Evolutionary conservation across 2,797 vertebrate genomes (phyloP), one percentile per base, ranked within the genome.

Genomic region (Coregonus suidteri): DNA sequence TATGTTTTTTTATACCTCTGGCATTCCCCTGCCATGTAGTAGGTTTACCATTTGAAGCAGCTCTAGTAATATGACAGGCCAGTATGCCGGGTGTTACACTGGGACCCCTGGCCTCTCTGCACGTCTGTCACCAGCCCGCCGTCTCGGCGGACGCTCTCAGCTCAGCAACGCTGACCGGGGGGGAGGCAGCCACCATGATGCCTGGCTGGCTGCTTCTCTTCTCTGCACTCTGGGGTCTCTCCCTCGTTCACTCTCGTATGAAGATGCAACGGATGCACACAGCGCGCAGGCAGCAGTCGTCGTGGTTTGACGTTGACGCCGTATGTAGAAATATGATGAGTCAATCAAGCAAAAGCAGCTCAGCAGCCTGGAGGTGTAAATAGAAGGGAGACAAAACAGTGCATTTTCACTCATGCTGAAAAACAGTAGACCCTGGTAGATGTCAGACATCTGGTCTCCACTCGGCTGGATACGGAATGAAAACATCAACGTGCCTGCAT

Each of bases 51-150:
- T 84, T 47, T 87, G 74, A 77, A 86, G 87, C 81, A 74, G 78
- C 11, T 41, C 86, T 75, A 84, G 86, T 88, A 87, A 89, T 90
- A 85, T 91, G 86, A 92, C 83, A 85, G 89, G 88, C 88, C 90
- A 81, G 86, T 91, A 74, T 90, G 91, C 92, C 91, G 52, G 89
- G 84, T 88, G 87, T 87, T 90, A 89, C 91, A 90, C 77, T 37
- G 78, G 87, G 85, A 92, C 91, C 91, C 91, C 83, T 90, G 90
- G 90, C 91, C 91, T 91, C 87, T 90, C 87, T 85, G 86, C 86
- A 77, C 77, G 86, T 89, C 88, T 93, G 92, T 93, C 92, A 92
- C 88, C 87, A 88, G 86, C 81, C 90, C 88, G 90, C 9, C 9
- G 20, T 9, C 9, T 13, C 2, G 81, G 77, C 75, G 83, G 41